A percentile compares a stretch with the other conserved stretches of the same genome.
phyloP scores from a whole-genome alignment of 1,140 invertebrate species.

The Oedothorax gibbosus region DNA sequence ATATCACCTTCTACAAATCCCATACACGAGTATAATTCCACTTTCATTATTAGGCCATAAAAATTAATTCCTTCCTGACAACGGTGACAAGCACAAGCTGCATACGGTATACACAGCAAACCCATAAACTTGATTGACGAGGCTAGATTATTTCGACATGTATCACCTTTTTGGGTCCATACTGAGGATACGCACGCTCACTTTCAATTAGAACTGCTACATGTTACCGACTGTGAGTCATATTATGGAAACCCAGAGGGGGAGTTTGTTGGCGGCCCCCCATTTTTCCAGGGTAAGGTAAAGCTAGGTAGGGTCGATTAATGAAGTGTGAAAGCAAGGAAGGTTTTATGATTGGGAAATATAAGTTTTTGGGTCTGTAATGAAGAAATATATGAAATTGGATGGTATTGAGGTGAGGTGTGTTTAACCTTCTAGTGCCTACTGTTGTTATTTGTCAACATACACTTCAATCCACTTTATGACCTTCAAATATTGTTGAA shows the following conservation, averaged over 20 bases:
- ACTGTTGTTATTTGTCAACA: too few species aligned
- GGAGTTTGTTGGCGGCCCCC: too few species aligned
- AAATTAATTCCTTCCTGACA: slow-evolving; percentile 12
- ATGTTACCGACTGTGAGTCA: not conserved
- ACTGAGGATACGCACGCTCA: slow-evolving; percentile 7
- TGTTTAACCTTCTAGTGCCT: too few species aligned
- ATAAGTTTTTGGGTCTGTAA: too few species aligned
- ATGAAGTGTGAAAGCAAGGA: too few species aligned
- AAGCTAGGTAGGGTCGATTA: too few species aligned
- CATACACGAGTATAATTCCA: slow-evolving; percentile 7
- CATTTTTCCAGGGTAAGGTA: too few species aligned
- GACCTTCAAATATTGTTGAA: too few species aligned
- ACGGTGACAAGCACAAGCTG: not conserved
- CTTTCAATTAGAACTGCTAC: not conserved
- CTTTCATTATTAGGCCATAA: slow-evolving; percentile 27
- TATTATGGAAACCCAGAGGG: not conserved
- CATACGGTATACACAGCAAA: not conserved
- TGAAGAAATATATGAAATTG: too few species aligned
- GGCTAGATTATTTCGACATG: slow-evolving; percentile 15
- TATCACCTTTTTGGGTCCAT: slow-evolving; percentile 10
- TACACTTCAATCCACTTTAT: too few species aligned
- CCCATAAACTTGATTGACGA: slow-evolving; percentile 35
- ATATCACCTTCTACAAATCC: slow-evolving; percentile 21
- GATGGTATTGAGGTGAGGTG: too few species aligned
- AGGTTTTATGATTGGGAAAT: too few species aligned